These are phyloP conservation scores for Pyrrhia umbra DNA, from an alignment of 2,888 invertebrate genomes.

Conservation along the genomic window DNA sequence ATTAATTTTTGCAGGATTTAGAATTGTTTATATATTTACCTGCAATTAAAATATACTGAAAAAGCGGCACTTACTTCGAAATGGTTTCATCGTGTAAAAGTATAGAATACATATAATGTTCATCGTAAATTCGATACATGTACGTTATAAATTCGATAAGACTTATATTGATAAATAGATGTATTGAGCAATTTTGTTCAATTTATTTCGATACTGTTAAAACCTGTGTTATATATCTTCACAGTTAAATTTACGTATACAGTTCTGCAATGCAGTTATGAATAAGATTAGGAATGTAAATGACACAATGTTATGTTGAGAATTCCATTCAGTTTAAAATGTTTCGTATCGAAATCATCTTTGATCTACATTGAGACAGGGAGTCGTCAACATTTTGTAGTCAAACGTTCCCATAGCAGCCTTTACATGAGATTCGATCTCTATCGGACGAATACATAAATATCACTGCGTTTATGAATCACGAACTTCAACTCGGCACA, in stretches of 20 bases:
- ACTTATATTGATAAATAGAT: slow-evolving; percentile 40
- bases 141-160: slow-evolving; percentile 55
- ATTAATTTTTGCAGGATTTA: too few species aligned
- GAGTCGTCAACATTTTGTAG: slow-evolving; percentile 17
- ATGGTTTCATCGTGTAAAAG: slow-evolving; percentile 9
- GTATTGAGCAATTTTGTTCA: slow-evolving; percentile 56
- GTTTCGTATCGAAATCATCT: slow-evolving; percentile 20
- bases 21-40: background rate
- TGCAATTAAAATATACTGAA: background rate
- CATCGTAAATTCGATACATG: slow-evolving; percentile 45
- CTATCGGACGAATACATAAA: slow-evolving; percentile 64
- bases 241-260: slow-evolving; percentile 26
- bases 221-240: slow-evolving; percentile 11
- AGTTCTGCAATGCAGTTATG: slow-evolving; percentile 18
- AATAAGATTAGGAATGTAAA: slow-evolving; percentile 12
- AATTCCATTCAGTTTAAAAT: slow-evolving; percentile 3
- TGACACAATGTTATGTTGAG: slow-evolving; percentile 10
- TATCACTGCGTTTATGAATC: slow-evolving; percentile 54
- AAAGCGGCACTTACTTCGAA: slow-evolving; percentile 8
- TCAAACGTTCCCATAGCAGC: slow-evolving; percentile 54
- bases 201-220: slow-evolving; percentile 25
- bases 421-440: slow-evolving; percentile 69
- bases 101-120: slow-evolving; percentile 18
- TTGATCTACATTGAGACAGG: slow-evolving; percentile 33
- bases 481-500: slow-evolving; percentile 17